Percentiles rank a stretch among this genome's conserved stretches.
Evolutionary conservation across 1,140 invertebrate species (phyloP).

Genomic region (Charaxes varanes): DNA sequence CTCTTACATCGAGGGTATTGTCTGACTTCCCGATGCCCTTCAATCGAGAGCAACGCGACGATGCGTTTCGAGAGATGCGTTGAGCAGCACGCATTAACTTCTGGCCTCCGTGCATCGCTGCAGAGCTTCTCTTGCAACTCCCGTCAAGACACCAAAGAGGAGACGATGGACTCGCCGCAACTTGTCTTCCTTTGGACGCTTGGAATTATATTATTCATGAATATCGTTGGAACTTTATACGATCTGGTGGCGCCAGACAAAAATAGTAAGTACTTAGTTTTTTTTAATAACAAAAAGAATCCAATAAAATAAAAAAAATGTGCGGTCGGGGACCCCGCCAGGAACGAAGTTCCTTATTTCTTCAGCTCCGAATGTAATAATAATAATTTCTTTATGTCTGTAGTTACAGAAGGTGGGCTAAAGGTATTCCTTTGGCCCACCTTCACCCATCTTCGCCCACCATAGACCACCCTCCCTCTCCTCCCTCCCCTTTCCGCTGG

Average conservation of each 20-base stretch:
- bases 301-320: too few relatives aligned
- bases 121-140: constrained; percentile 26
- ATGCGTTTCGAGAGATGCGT: constrained; percentile 37
- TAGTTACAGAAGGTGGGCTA: too few relatives aligned
- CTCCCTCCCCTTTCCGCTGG: too few relatives aligned
- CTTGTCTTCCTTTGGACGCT: constrained; percentile 21
- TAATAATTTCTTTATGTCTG: too few relatives aligned
- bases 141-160: neutral
- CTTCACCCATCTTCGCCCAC: too few relatives aligned
- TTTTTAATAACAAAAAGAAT: too few relatives aligned
- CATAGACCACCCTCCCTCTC: too few relatives aligned
- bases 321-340: too few relatives aligned
- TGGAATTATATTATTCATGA: constrained; percentile 23
- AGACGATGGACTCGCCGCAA: constrained; percentile 19
- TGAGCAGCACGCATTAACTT: constrained; percentile 17
- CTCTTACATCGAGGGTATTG: constrained; percentile 36
- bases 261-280: constrained; percentile 34
- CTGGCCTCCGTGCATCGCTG: constrained; percentile 19
- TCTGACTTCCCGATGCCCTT: constrained; percentile 26
- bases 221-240: constrained; percentile 34
- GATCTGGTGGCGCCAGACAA: constrained; percentile 22
- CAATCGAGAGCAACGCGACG: constrained; percentile 20
- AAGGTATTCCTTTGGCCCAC: too few relatives aligned
- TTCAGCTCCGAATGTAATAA: too few relatives aligned
- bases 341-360: too few relatives aligned